Conservation (phyloP, 1,140 invertebrate species). For the Bathynomus jamesi region DNA sequence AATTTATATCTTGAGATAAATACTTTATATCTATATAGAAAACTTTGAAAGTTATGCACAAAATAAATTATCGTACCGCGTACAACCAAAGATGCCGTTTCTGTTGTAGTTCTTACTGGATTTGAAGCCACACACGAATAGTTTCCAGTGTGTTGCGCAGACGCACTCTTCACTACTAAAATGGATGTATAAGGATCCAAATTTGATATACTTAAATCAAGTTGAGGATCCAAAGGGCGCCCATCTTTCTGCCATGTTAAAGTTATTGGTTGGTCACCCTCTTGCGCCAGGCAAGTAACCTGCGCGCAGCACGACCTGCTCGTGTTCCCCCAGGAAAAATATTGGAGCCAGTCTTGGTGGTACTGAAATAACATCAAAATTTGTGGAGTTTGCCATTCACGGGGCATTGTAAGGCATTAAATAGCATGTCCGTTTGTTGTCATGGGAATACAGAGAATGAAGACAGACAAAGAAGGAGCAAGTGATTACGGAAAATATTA, state of each 20-base stretch:
- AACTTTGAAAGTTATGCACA: background rate
- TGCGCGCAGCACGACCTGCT: constrained; percentile 61
- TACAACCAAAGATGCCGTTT: constrained; percentile 69
- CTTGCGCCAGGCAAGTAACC: constrained; percentile 65
- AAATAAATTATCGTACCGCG: constrained; percentile 54
- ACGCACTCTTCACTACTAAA: constrained; percentile 67
- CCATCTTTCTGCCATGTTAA: constrained; percentile 70
- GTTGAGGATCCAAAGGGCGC: constrained; percentile 46
- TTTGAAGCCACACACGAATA: constrained; percentile 69
- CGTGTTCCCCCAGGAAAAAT: constrained; percentile 37
- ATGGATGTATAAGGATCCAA: constrained; percentile 48
- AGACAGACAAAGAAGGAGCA: too few relatives aligned
- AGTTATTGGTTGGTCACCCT: constrained; percentile 65
- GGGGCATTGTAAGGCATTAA: too few relatives aligned
- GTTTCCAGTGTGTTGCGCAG: constrained; percentile 63
- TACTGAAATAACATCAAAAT: constrained; percentile 30
- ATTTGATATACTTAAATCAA: constrained; percentile 27
- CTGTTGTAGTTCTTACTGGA: constrained; percentile 59
- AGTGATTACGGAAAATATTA: too few relatives aligned
- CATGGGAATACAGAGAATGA: too few relatives aligned
- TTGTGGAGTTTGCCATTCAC: too few relatives aligned
- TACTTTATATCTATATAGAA: too few relatives aligned
- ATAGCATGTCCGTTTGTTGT: too few relatives aligned
- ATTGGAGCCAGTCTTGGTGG: constrained; percentile 39
- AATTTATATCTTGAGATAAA: too few relatives aligned